Percentiles rank a stretch among this genome's conserved stretches.
Evolutionary conservation across 2,888 invertebrate genomes (phyloP).

Genomic region (Phlogophora meticulosa): DNA sequence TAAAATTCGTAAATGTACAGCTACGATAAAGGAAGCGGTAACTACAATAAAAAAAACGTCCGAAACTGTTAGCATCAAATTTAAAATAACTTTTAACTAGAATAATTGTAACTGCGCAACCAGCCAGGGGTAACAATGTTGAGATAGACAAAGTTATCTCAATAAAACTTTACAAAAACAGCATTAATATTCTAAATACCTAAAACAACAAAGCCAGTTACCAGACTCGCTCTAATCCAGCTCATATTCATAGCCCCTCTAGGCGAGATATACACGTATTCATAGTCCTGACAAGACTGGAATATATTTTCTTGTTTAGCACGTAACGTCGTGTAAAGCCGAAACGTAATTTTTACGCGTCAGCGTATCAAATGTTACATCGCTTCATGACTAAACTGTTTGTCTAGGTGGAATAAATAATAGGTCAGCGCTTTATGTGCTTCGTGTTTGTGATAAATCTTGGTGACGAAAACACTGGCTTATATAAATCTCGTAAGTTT

Average conservation of each 20-base stretch:
- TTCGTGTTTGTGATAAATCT: conserved; percentile 36
- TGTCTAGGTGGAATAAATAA: conserved; percentile 43
- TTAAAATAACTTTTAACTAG: conserved; percentile 45
- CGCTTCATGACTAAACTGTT: conserved; percentile 46
- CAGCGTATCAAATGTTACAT: conserved; percentile 48
- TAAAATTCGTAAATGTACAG: neutral
- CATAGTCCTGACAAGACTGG: conserved; percentile 50
- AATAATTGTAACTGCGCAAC: conserved; percentile 33
- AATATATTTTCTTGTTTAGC: conserved; percentile 56
- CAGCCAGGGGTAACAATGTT: conserved; percentile 45
- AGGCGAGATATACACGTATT: conserved; percentile 42
- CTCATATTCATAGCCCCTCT: conserved; percentile 52
- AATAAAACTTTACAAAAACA: conserved; percentile 52
- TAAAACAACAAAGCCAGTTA: conserved; percentile 45
- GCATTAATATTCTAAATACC: conserved; percentile 52
- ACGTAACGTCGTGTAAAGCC: conserved; percentile 32
- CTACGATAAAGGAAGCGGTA: conserved; percentile 7
- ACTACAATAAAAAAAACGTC: conserved; percentile 9
- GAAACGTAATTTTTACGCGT: conserved; percentile 39
- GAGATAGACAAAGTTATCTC: conserved; percentile 42
- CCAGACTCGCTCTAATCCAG: conserved; percentile 38
- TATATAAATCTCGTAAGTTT: conserved; percentile 46
- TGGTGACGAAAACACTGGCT: conserved; percentile 38
- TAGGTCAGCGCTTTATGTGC: conserved; percentile 32
- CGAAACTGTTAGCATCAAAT: conserved; percentile 35